Base-by-base conservation (phyloP, 2,797 vertebrate genomes). In the Platyrinchus mystaceus region DNA sequence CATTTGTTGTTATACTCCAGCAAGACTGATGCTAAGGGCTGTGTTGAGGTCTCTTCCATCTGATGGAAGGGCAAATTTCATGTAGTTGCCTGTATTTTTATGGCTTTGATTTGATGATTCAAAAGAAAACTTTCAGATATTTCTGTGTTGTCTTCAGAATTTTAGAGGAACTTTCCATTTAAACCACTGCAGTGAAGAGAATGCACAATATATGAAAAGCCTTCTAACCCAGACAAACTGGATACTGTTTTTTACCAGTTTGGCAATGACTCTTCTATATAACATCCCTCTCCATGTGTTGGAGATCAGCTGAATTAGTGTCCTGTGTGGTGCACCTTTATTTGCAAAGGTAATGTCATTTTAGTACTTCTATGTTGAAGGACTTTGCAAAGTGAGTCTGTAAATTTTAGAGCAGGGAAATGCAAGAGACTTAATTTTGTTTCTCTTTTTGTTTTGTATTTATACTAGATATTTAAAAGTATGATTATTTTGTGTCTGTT, bases 241-340 rank as follows among this genome's bases (percentile, higher is more conserved):
- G 5, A 7, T 53, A n/a, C 6, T 1, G 1, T 39, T 73, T 74
- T 62, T 63, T 53, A 58, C 34, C 10, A 26, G 4, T 70, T 77
- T 32, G n/a, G 7, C 18, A 34, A 3, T 80, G 20, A 28, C 36
- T 49, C 11, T 79, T 77, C 19, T 58, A 56, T 21, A 4, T 44
- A 10, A 49, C 1, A 0, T 69, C 34, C 14, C 15, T 63, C 7
- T 70, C 12, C 7, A 1, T 37, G 5, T 64, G 10, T 2, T 74
- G 8, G 44, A 70, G 37, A 66, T 79, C 5, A 43, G 12, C 3
- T 49, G 32, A 84, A 15, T 70, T 47, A 44, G 3, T 68, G 27
- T 58, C 12, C 23, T 12, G 9, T 28, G 7, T 9, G 16, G 14
- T 55, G 22, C 28, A 44, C 7, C 6, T 70, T 47, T 66, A 22